Evolutionary conservation across 2,113 vertebrate genomes (phyloP).

Genomic region (Alosa alosa): DNA sequence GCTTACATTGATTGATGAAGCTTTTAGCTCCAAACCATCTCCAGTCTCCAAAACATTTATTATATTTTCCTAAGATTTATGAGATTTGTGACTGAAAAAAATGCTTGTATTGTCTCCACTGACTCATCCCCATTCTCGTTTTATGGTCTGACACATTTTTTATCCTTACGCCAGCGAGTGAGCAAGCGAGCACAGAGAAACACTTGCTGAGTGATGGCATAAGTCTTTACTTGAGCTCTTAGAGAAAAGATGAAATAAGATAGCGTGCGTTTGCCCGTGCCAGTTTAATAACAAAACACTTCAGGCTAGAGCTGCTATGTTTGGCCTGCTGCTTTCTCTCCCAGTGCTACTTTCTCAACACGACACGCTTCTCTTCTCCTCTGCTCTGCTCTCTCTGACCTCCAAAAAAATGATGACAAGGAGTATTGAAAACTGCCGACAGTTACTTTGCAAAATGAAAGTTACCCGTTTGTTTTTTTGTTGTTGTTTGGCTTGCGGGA

Average conservation of each 20-base stretch:
- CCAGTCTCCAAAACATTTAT: not conserved
- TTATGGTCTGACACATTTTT: slow-evolving; percentile 5
- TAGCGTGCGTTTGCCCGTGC: not conserved
- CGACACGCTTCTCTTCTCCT: not conserved
- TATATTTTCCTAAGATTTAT: not conserved
- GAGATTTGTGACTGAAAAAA: not conserved
- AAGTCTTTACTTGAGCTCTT: not conserved
- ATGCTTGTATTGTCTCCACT: not conserved
- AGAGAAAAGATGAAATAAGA: not conserved
- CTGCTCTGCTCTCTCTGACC: not conserved
- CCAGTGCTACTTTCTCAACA: not conserved
- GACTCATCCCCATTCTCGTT: not conserved
- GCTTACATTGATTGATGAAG: not conserved
- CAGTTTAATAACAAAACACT: slow-evolving; percentile 13
- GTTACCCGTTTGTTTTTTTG: not conserved
- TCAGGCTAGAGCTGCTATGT: not conserved
- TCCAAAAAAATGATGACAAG: not conserved
- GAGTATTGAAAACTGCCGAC: not conserved
- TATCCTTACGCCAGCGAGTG: not conserved
- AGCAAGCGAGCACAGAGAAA: not conserved
- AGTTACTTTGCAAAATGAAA: not conserved
- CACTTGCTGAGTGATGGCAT: not conserved
- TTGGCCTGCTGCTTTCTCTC: not conserved
- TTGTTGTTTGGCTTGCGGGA: not conserved
- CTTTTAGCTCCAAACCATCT: not conserved